Evolutionary conservation across 2,113 vertebrate genomes (phyloP), one percentile per base, ranked within the genome.

Genomic region (Crotalus horridus): DNA sequence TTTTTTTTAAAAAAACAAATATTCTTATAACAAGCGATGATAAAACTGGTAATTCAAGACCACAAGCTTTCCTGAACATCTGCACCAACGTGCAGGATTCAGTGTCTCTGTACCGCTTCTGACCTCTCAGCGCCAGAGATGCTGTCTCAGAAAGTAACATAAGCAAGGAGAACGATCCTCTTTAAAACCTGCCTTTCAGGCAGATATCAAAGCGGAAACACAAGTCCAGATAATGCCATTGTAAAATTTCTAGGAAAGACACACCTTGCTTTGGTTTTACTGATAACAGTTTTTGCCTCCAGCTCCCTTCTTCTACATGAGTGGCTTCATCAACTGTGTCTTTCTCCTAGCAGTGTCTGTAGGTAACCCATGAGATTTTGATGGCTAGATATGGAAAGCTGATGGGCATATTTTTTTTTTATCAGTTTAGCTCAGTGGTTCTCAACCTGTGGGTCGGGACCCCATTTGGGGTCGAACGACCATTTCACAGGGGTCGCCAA

Each of bases 181-280:
- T 61, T 51, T 53, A 85, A 93, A 61, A 3, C 74, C 53, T 93
- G n/a, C 88, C 69, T 4, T 89, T 85, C 59, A 51, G 64, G 88
- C 29, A 90, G 74, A 56, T 89, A 90, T 59, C 88, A 86, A 93
- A 93, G 74, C 55, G 20, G 55, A 93, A 61, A 64, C 55, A 64
- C 46, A 43, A 39, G 4, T 81, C 6, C 92, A 89, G 92, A 89
- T 59, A 55, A 54, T 17, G 43, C 29, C 10, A 5, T 2, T 17
- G 74, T 86, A 56, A 85, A 61, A 85, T 86, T 61, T 86, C 6
- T 21, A 54, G 54, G 74, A 29, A 86, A 46, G 24, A 59, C 46
- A 61, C 46, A 90, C 69, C 55, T 93, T 90, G 43, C 55, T 93
- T 93, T 59, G 29, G 74, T 61, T 15, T 9, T n/a, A 61, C 6